These are phyloP conservation scores for Micromesistius poutassou DNA, from an alignment of 2,797 vertebrate species.

Conservation along the genomic window DNA sequence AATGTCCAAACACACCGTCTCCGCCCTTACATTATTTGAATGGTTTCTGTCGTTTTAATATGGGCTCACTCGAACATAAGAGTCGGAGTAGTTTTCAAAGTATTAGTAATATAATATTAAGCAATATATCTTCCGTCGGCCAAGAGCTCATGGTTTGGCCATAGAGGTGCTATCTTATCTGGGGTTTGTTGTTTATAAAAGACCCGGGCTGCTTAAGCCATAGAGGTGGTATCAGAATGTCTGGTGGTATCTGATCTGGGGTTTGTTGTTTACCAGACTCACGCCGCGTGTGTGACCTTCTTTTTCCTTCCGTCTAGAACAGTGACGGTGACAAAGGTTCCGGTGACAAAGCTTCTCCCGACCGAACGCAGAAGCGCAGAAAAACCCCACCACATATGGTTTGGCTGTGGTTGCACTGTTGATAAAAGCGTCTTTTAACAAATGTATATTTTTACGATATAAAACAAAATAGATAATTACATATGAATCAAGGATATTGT, in stretches of 20 bases:
- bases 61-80: not conserved
- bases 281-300: not conserved
- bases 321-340: not conserved
- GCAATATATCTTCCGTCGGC: not conserved
- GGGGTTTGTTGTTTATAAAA: not conserved
- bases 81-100: no score
- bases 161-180: no score
- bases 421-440: no score
- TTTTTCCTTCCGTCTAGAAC: not conserved
- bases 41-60: not conserved
- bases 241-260: no score
- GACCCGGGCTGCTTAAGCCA: not conserved
- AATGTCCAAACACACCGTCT: no score
- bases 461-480: not conserved
- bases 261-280: not conserved
- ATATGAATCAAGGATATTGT: not conserved
- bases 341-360: not conserved
- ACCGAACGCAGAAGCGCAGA: not conserved
- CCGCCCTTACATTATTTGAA: no score
- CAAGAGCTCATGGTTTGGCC: not conserved
- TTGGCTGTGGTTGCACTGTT: no score
- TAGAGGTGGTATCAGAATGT: no score
- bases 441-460: not conserved
- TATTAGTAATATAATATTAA: no score
- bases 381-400: not conserved